A percentile compares a stretch with the other conserved stretches of the same genome.
Evolutionary conservation across 2,113 vertebrate species (phyloP).

Genomic region (Glaucidium brasilianum): DNA sequence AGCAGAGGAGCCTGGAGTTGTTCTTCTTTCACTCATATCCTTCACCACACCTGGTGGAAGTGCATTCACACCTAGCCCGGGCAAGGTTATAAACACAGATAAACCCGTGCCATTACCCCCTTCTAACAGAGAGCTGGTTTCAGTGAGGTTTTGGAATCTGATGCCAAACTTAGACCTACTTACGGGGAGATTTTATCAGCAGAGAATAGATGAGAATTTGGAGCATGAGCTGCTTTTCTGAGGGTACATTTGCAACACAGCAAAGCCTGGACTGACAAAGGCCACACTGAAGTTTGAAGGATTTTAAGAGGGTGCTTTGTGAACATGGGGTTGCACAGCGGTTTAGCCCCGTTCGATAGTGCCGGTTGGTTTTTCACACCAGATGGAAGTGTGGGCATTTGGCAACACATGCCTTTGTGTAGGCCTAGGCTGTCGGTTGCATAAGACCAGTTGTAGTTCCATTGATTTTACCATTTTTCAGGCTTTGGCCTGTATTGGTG

Average conservation of each 20-base stretch:
- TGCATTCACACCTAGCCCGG: background rate
- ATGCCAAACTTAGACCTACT: background rate
- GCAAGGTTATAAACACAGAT: background rate
- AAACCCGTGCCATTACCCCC: background rate
- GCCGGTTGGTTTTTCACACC: background rate
- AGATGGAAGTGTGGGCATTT: accelerated
- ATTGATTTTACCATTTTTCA: background rate
- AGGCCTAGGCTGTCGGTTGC: background rate
- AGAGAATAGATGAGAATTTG: background rate
- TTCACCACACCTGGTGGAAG: background rate
- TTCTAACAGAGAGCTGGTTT: background rate
- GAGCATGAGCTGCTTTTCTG: background rate
- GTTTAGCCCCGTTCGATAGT: background rate
- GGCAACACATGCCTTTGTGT: no score
- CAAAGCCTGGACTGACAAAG: background rate
- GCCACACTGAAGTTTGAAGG: background rate
- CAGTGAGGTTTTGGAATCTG: background rate
- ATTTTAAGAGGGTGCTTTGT: background rate
- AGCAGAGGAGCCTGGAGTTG: background rate
- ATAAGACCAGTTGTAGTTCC: background rate
- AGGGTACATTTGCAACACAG: background rate
- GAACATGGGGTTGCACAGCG: background rate
- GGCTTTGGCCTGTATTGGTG: background rate
- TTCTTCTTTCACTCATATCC: background rate
- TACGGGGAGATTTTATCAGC: background rate